Base-by-base conservation (phyloP, 1,140 invertebrate genomes). In the Andricus grossulariae region DNA sequence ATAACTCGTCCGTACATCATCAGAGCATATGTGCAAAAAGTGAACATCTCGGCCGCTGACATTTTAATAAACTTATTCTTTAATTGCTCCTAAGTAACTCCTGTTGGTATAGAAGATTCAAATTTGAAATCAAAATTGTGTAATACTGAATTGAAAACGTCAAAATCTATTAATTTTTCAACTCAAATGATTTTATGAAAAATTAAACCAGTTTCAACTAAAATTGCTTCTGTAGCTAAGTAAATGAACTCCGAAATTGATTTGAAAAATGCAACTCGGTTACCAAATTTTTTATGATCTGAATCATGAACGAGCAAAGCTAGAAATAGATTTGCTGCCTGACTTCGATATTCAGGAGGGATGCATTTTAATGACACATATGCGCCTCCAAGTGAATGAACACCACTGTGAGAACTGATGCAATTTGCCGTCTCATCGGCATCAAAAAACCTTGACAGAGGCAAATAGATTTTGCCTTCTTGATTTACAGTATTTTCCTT, bases 301-400 rank as follows among this genome's bases (percentile, higher is more conserved):
- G 71, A 52, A 50, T 72, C 79, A 55, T 84, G 73, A 75, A 80
- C 77, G n/a, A 82, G 39, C 78, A 80, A 78, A 16, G 39, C 73
- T 49, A 85, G 71, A 21, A 85, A 81, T 21, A 83, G 78, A 52
- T 77, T 83, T n/a, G 82, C 72, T 55, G 84, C 70, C 57, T 75
- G 80, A 13, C 78, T 78, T 16, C 71, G 50, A 60, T 80, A 75
- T 45, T 80, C 16, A 45, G 81, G 76, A 19, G 84, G 82, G 2
- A 85, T 71, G 73, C 77, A 81, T 60, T 50, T 66, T 13, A 85
- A 71, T 2, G 76, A 76, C 13, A 76, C 70, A 74, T 82, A 85
- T 1, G 73, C 76, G 25, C 77, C 77, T 50, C 79, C 79, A 10
- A 82, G 54, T 80, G 84, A 84, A 52, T 80, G 75, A 15, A 82